Conservation (phyloP, 2,888 invertebrate species). For the Periphyllus acericola region DNA sequence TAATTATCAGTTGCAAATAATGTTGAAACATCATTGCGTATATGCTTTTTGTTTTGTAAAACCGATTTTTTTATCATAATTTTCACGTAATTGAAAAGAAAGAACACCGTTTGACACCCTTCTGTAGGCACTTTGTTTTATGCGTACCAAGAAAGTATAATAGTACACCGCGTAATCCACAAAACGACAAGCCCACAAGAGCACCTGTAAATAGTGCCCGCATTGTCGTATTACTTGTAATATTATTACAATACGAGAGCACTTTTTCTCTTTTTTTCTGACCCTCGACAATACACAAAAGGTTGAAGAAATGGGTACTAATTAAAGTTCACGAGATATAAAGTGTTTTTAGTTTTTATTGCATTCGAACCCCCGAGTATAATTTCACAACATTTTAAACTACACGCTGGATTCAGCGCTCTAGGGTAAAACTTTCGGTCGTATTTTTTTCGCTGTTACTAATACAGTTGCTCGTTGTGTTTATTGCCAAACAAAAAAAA, state of each 20-base stretch:
- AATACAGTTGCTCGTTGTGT: neutral
- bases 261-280: neutral
- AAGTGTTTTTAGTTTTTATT: slow-evolving; percentile 12
- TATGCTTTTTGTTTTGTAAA: no score
- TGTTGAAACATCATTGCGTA: no score
- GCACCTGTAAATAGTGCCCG: neutral
- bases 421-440: neutral
- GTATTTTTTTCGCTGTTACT: neutral
- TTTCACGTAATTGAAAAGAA: no score
- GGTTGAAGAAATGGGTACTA: neutral
- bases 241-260: neutral
- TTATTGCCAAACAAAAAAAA: neutral
- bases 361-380: neutral
- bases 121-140: neutral
- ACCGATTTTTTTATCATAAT: no score
- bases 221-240: neutral
- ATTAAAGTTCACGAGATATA: neutral
- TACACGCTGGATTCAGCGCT: neutral
- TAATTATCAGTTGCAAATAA: no score
- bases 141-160: neutral
- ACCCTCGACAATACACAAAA: neutral
- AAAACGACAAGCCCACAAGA: neutral
- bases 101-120: neutral
- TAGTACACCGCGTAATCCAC: neutral
- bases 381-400: neutral